Evolutionary conservation across 2,797 vertebrate genomes (phyloP), one percentile per base, ranked within the genome.

Genomic region (Acrossocheilus fasciatus): DNA sequence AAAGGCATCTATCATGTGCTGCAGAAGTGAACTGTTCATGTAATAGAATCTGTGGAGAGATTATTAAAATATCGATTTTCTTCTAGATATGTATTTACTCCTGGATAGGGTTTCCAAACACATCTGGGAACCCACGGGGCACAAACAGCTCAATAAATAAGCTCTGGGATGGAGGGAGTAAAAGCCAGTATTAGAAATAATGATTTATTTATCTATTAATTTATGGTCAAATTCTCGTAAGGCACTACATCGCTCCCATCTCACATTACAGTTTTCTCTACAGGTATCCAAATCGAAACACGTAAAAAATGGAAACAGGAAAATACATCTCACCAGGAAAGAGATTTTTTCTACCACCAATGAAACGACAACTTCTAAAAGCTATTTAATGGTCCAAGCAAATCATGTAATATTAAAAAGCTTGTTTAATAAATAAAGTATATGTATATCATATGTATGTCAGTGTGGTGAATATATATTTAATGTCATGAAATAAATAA

Each of bases 41-140:
- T 83, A 73, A 83, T 45, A 7, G 12, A 66, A 47, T n/a, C 70
- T 75, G 70, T 7, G 20, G 7, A 50, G 69, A 73, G 69, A 34
- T 72, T 62, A 73, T 83, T 83, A 73, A 45, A 82, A 43, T 23
- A 82, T 41, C 26, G 47, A 69, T 81, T 82, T 82, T 70, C 47
- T 70, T n/a, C 75, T 23, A 69, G 66, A 50, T 39, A 39, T 54
- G 36, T 83, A 59, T 83, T 73, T 45, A 59, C 68, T 73, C 17
- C 17, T 20, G 23, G 80, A 81, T 17, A 39, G 64, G 20, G 34
- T 41, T 57, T 41, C 20, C 39, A 64, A 59, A 43, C 43, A 75
- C 54, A 74, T 47, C 4, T 18, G 39, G 69, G n/a, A 20, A 47
- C 57, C 57, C 39, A 3, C n/a, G 20, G 43, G 82, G 36, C 57